A percentile compares a stretch with the other conserved stretches of the same genome.
phyloP scores from a whole-genome alignment of 1,140 invertebrate species.

The Cardiocondyla obscurior region DNA sequence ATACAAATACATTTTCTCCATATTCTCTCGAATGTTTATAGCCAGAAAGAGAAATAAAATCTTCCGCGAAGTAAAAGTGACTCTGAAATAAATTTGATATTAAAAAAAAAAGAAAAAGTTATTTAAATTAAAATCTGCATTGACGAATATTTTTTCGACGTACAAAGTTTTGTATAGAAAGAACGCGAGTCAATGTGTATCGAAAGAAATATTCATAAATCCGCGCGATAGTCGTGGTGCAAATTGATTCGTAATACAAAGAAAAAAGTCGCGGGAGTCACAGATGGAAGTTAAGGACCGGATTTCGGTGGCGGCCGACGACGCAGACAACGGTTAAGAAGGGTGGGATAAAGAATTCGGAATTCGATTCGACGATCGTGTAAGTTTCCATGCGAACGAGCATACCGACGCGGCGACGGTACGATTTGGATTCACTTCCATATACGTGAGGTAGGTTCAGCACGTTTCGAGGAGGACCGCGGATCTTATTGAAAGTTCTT shows the following conservation, averaged over 20 bases:
- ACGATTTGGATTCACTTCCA: not conserved
- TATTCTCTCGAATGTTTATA: not conserved
- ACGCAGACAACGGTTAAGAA: constrained; percentile 13
- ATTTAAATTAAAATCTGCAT: constrained; percentile 6
- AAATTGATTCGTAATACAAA: constrained; percentile 36
- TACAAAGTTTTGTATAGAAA: not conserved
- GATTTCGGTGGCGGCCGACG: constrained; percentile 11
- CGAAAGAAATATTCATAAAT: constrained; percentile 50
- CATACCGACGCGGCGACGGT: not conserved
- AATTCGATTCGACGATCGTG: constrained; percentile 67
- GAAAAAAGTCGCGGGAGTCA: constrained; percentile 37
- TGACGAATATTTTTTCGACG: not conserved
- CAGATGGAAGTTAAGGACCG: constrained; percentile 20
- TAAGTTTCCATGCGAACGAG: constrained; percentile 61
- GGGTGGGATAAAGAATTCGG: constrained; percentile 36
- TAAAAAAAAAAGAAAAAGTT: not conserved
- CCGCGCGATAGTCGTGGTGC: constrained; percentile 18
- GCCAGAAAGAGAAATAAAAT: not conserved
- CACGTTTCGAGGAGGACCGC: constrained; percentile 37
- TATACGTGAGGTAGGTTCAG: constrained; percentile 26
- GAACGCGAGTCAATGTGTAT: not conserved
- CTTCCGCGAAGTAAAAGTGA: not conserved
- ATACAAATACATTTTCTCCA: not conserved
- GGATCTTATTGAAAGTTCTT: constrained; percentile 72
- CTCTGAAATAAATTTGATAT: not conserved